Percentiles rank a stretch among this genome's conserved stretches.
Evolutionary conservation across 1,140 invertebrate genomes (phyloP).

Genomic region (Goniozus legneri): DNA sequence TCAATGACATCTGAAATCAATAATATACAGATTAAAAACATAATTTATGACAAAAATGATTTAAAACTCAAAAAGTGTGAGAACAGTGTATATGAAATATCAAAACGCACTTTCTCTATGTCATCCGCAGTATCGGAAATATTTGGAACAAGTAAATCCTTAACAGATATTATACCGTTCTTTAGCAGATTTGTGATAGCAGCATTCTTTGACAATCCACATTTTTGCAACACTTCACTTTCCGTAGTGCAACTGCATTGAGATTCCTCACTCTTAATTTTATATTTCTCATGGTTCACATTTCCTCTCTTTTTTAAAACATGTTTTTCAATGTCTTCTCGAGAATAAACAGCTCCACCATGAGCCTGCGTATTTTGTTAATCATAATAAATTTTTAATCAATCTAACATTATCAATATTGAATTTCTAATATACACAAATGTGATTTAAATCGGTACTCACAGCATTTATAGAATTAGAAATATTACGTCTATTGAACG

Average conservation of each 20-base stretch:
- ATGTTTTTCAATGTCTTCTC: background rate
- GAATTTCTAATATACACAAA: background rate
- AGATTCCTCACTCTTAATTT: too few relatives aligned
- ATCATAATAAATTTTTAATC: background rate
- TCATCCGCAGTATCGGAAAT: too few relatives aligned
- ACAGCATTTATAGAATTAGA: constrained; percentile 8
- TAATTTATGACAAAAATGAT: too few relatives aligned
- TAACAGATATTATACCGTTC: background rate
- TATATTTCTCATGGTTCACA: background rate
- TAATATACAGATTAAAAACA: too few relatives aligned
- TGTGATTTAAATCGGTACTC: background rate
- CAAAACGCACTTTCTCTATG: too few relatives aligned
- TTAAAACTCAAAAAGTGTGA: too few relatives aligned
- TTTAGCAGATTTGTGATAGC: background rate
- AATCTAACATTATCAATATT: background rate
- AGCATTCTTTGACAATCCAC: background rate
- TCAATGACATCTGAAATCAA: too few relatives aligned
- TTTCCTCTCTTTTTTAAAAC: background rate
- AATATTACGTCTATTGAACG: background rate
- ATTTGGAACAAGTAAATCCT: background rate
- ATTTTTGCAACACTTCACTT: background rate
- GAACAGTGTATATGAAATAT: too few relatives aligned
- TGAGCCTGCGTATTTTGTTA: background rate
- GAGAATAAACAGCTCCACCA: background rate
- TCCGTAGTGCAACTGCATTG: too few relatives aligned